A percentile compares a stretch with the other conserved stretches of the same genome.
These are phyloP conservation scores for Menura novaehollandiae DNA, from an alignment of 2,113 vertebrate genomes.

Conservation along the genomic window DNA sequence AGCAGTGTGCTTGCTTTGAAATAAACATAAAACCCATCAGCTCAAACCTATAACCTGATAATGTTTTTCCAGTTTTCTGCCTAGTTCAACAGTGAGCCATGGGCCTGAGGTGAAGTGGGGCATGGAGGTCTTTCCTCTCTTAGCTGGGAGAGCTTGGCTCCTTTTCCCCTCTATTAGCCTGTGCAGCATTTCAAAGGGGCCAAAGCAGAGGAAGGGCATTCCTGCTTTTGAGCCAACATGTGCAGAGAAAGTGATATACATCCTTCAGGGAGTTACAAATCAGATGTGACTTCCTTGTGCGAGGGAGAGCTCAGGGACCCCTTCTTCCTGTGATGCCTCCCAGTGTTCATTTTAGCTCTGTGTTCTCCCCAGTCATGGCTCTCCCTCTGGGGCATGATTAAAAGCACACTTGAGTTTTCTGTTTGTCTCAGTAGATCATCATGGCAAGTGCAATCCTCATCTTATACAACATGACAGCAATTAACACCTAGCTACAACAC, in stretches of 20 bases:
- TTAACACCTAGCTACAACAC: background rate
- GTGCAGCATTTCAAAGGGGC: background rate
- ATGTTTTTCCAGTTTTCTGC: background rate
- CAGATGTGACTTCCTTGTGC: background rate
- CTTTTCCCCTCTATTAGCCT: background rate
- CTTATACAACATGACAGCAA: background rate
- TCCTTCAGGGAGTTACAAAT: background rate
- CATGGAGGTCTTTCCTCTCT: background rate
- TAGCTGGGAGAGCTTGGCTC: background rate
- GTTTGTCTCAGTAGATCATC: background rate
- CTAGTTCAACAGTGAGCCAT: background rate
- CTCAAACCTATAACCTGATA: background rate
- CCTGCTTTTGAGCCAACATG: background rate
- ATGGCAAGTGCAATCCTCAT: background rate
- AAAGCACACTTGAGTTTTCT: background rate
- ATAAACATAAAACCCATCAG: background rate
- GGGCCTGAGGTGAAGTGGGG: background rate
- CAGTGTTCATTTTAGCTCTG: background rate
- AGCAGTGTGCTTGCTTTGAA: background rate
- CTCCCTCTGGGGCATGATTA: background rate
- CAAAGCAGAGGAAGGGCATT: background rate
- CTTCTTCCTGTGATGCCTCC: background rate
- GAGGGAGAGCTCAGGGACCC: background rate
- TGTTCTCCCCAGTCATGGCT: background rate
- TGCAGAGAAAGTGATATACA: background rate